Conservation (phyloP, 2,888 invertebrate species). For the Leuctra nigra region DNA sequence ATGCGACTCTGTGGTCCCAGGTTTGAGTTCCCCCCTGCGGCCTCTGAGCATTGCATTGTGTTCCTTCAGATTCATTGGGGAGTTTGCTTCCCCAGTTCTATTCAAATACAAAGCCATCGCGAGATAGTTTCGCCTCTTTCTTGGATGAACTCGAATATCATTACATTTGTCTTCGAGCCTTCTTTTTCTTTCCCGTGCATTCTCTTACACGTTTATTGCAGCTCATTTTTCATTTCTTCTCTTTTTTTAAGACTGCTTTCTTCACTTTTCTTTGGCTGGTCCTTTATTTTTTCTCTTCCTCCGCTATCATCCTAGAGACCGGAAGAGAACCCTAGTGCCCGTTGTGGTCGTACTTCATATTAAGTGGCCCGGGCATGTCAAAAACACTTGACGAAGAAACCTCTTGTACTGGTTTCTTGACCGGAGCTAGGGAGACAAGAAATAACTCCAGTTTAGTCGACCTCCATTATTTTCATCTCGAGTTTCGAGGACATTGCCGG, state of each 20-base stretch:
- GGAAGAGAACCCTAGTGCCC: neutral
- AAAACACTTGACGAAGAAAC: neutral
- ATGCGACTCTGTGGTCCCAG: too few species aligned
- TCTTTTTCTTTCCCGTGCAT: constrained; percentile 1
- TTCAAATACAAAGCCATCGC: constrained; percentile 5
- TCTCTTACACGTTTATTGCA: constrained; percentile 7
- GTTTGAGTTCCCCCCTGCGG: neutral
- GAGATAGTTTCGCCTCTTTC: constrained; percentile 6
- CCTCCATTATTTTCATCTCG: too few species aligned
- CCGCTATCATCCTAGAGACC: neutral
- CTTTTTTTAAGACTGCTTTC: constrained; percentile 1
- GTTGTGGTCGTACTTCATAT: neutral
- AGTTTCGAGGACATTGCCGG: too few species aligned
- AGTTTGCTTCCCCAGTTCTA: constrained; percentile 8
- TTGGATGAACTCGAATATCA: constrained; percentile 11
- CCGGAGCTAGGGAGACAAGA: neutral
- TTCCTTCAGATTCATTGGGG: constrained; percentile 3
- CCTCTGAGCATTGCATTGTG: constrained; percentile 1
- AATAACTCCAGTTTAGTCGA: neutral
- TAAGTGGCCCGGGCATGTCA: neutral
- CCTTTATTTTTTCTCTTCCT: neutral
- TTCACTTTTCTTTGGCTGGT: neutral
- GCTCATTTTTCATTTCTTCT: neutral
- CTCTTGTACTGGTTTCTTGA: neutral
- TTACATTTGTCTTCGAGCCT: constrained; percentile 13